phyloP scores from a whole-genome alignment of 2,888 invertebrate genomes.

The Limnephilus rhombicus region DNA sequence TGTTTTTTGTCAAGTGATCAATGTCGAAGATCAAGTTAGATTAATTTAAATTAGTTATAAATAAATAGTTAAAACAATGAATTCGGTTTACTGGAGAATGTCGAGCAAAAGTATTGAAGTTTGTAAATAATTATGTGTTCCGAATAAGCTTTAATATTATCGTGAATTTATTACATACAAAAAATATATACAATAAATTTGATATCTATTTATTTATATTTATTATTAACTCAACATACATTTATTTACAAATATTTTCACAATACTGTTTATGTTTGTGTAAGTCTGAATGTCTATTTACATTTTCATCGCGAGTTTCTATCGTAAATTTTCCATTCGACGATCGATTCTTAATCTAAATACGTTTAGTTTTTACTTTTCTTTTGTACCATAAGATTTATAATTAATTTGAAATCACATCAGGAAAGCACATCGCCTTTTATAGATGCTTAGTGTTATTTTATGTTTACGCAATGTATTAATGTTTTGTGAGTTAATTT shows the following conservation, averaged over 20 bases:
- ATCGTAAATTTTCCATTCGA: neutral
- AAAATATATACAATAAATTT: neutral
- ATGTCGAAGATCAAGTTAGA: neutral
- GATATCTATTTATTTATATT: constrained; percentile 19
- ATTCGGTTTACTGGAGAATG: neutral
- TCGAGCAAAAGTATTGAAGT: neutral
- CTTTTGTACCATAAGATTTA: constrained; percentile 7
- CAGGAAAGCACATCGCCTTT: constrained; percentile 46
- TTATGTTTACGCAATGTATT: neutral
- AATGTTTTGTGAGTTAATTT: constrained; percentile 17
- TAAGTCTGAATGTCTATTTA: neutral
- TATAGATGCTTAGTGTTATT: neutral
- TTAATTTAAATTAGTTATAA: neutral
- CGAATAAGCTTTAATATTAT: neutral
- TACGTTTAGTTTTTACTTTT: neutral
- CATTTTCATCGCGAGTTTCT: neutral
- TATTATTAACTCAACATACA: neutral
- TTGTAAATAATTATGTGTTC: constrained; percentile 9
- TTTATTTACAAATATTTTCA: neutral
- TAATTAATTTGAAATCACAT: neutral
- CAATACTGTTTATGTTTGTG: neutral
- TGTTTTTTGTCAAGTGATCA: neutral
- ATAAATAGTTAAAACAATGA: neutral
- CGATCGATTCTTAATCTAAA: neutral
- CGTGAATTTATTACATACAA: neutral